These are phyloP conservation scores for Dyspetes luteomarginatus DNA, from an alignment of 2,888 invertebrate species.

Conservation along the genomic window DNA sequence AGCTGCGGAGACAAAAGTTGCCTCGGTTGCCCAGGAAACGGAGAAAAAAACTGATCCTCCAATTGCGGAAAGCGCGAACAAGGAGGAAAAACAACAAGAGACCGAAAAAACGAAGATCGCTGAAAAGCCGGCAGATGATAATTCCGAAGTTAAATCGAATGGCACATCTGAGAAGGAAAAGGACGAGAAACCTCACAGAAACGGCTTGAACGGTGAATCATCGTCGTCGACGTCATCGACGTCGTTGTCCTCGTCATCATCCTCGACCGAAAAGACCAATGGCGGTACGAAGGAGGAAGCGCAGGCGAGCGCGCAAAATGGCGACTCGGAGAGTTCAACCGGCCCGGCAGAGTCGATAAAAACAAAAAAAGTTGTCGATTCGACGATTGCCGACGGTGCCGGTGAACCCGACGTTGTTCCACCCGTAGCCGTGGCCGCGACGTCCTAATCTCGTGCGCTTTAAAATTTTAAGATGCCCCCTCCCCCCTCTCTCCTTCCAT, in stretches of 20 bases:
- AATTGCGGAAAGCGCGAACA: slow-evolving; percentile 67
- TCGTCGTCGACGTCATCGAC: no score
- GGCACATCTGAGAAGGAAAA: slow-evolving; percentile 61
- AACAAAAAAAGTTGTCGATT: slow-evolving; percentile 81
- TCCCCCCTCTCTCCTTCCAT: slow-evolving; percentile 9
- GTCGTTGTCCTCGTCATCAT: no score
- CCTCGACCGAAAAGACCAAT: slow-evolving; percentile 70
- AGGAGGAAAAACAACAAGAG: slow-evolving; percentile 49
- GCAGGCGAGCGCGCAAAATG: slow-evolving; percentile 71
- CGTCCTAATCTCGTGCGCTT: slow-evolving; percentile 80
- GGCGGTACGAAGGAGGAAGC: slow-evolving; percentile 69
- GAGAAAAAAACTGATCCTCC: slow-evolving; percentile 66
- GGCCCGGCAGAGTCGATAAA: slow-evolving; percentile 77
- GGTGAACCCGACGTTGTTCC: slow-evolving; percentile 81
- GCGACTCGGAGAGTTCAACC: slow-evolving; percentile 73
- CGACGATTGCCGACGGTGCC: slow-evolving; percentile 78
- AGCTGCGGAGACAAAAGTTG: slow-evolving; percentile 38
- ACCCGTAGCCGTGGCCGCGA: slow-evolving; percentile 81
- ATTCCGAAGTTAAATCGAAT: slow-evolving; percentile 60
- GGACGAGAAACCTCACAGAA: slow-evolving; percentile 78
- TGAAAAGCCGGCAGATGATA: slow-evolving; percentile 54
- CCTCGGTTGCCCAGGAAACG: slow-evolving; percentile 33
- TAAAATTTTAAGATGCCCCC: slow-evolving; percentile 71
- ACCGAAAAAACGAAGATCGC: slow-evolving; percentile 44
- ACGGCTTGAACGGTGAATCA: slow-evolving; percentile 77